Base-by-base conservation (phyloP, 2,113 vertebrate genomes). In the Saccopteryx bilineata region DNA sequence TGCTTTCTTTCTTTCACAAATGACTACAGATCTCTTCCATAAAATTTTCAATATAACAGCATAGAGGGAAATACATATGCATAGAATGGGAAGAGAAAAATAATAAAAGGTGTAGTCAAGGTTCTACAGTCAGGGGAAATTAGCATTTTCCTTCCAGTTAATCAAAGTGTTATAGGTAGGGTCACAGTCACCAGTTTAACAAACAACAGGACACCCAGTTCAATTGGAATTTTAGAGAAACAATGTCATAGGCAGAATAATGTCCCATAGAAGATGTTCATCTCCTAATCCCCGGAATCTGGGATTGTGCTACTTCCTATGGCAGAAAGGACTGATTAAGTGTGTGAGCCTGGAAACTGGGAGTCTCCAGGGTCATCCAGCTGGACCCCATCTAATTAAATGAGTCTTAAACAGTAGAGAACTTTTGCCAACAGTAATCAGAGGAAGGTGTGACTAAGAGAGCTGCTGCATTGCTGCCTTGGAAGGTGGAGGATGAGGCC, bases 151-250 rank as follows among this genome's bases (percentile, higher is more conserved):
- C 24, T 92, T 86, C 13, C 23, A 90, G 6, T 79, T 61, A 76
- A 76, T 82, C 54, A 75, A 89, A 21, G 15, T 91, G 65, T 88
- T 84, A 69, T 39, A 82, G 68, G 33, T 79, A 50, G 19, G 31
- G 11, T 92, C 46, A 66, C 2, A 5, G 5, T 88, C 46, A 68
- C 15, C 61, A 72, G 33, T 65, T 95, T 90, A 46, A 6, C 69
- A 90, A 94, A 87, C 4, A 89, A 82, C 14, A 84, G 66, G 6
- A n/a, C 9, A 28, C 1, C 90, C 93, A 46, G 33, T 52, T 87
- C 56, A 66, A 81, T 88, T 71, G 58, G 81, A 84, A 61, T 89
- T 90, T 74, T 17, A 50, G 69, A 84, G 68, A 58, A 87, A 66
- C 48, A 23, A 14, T 54, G n/a, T 54, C 26, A 50, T 28, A 68